Evolutionary conservation across 1,140 invertebrate genomes (phyloP).

Genomic region (Drosophila nebulosa): DNA sequence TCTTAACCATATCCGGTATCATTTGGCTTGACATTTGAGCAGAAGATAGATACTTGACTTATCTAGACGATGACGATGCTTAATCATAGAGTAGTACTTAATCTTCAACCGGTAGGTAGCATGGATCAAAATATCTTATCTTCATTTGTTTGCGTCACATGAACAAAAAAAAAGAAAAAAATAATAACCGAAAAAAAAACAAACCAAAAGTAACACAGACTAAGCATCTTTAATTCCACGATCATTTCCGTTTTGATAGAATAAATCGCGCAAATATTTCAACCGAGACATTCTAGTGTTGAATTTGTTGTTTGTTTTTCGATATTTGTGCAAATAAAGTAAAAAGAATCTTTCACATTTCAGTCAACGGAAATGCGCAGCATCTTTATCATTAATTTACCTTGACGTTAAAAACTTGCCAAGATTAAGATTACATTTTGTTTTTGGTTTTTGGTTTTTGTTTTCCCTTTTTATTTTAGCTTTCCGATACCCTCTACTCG

Average conservation of each 20-base stretch:
- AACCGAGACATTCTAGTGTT: background rate
- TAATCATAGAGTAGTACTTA: background rate
- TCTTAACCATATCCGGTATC: slow-evolving; percentile 10
- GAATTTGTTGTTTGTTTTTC: slow-evolving; percentile 23
- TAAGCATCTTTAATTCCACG: background rate
- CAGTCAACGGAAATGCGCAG: slow-evolving; percentile 72
- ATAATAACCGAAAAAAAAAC: too few relatives aligned
- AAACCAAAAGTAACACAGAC: background rate
- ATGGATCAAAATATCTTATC: background rate
- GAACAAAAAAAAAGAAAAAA: background rate
- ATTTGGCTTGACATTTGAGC: background rate
- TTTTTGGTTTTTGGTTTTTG: background rate
- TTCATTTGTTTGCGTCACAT: background rate
- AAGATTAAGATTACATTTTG: slow-evolving; percentile 48
- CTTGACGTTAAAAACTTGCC: slow-evolving; percentile 31
- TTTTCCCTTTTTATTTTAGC: background rate
- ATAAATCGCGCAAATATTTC: background rate
- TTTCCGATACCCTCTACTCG: background rate
- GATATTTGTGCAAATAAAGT: slow-evolving; percentile 55
- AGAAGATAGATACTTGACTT: background rate
- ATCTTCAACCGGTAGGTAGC: background rate
- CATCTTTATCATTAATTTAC: slow-evolving; percentile 44
- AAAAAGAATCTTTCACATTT: slow-evolving; percentile 32
- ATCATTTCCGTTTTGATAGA: background rate
- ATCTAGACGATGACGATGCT: background rate